Base-by-base conservation (phyloP, 2,113 vertebrate genomes). In the Amphiprion percula region DNA sequence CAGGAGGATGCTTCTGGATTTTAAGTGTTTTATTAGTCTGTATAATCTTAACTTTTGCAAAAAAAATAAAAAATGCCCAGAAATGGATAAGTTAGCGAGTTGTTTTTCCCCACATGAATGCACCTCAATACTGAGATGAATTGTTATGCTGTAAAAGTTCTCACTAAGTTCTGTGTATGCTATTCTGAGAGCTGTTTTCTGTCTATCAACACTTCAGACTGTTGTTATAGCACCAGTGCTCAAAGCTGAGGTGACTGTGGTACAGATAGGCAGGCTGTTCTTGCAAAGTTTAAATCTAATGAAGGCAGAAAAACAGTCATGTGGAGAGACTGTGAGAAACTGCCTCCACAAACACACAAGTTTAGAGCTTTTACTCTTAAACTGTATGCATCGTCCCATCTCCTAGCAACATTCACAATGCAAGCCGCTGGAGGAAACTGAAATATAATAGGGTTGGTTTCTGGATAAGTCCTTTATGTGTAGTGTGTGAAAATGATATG, bases 261-360 rank as follows among this genome's bases (percentile, higher is more conserved):
- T 30, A 24, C 49, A 28, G 39, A 61, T 4, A 77, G 30, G 56
- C 46, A 11, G 9, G 41, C 12, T 37, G 24, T 24, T 60, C 46
- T 56, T 63, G 59, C 58, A 49, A 68, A 64, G 44, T 82, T 53
- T 49, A 4, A 26, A 66, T 66, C 69, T 74, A 82, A 82, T 63
- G 68, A 70, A 69, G 53, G 60, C 52, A 39, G 12, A 19, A 47
- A 56, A 47, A 39, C 0, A 24, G 26, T 50, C 14, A 4, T 15
- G 58, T 65, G 37, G n/a, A 64, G 76, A 69, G 10, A 46, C 62
- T 72, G 30, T 21, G 16, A 44, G 56, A 72, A 75, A 37, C 65
- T 53, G n/a, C 50, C 14, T 56, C 24, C 54, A 62, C 61, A 44
- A 58, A 62, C 19, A 58, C 53, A 16, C 1, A 10, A 26, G 33